Percentiles rank a stretch among this genome's conserved stretches.
Conservation (phyloP, 2,797 vertebrate species). For the Manis crassicaudata region DNA sequence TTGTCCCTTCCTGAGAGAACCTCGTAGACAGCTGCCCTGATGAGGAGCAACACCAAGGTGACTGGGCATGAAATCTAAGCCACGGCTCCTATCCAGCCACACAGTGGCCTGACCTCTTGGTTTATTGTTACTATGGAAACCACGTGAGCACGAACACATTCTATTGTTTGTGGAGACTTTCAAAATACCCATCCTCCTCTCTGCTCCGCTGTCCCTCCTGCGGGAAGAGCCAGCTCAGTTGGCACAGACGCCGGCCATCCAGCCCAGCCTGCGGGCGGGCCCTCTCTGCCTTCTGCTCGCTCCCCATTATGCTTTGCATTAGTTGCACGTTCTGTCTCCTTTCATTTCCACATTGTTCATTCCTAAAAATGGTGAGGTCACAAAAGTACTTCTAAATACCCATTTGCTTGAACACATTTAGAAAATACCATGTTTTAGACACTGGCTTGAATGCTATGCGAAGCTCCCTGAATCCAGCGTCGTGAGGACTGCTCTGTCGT, state of each 20-base stretch:
- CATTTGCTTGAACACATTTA: not conserved
- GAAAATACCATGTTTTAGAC: not conserved
- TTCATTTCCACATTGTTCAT: not conserved
- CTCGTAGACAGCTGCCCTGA: not conserved
- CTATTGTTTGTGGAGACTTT: not conserved
- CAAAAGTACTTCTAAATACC: not conserved
- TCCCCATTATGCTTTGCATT: not conserved
- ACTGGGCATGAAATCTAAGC: too few species aligned
- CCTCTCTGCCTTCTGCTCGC: not conserved
- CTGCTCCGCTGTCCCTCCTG: not conserved
- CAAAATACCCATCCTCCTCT: not conserved
- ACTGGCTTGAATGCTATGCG: not conserved
- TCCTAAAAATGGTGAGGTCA: not conserved
- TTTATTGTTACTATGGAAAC: not conserved
- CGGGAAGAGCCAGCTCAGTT: not conserved
- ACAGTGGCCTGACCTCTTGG: not conserved
- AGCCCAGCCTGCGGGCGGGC: not conserved
- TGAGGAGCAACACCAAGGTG: fast-evolving
- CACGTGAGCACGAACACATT: not conserved
- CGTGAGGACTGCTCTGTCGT: not conserved
- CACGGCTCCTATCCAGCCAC: not conserved
- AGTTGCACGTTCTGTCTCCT: not conserved
- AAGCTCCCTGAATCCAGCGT: not conserved
- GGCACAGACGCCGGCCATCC: not conserved
- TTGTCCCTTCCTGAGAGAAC: not conserved